Percentiles rank a stretch among this genome's conserved stretches.
These are phyloP conservation scores for Chelidonichthys spinosus DNA, from an alignment of 2,797 vertebrate genomes.

Conservation along the genomic window DNA sequence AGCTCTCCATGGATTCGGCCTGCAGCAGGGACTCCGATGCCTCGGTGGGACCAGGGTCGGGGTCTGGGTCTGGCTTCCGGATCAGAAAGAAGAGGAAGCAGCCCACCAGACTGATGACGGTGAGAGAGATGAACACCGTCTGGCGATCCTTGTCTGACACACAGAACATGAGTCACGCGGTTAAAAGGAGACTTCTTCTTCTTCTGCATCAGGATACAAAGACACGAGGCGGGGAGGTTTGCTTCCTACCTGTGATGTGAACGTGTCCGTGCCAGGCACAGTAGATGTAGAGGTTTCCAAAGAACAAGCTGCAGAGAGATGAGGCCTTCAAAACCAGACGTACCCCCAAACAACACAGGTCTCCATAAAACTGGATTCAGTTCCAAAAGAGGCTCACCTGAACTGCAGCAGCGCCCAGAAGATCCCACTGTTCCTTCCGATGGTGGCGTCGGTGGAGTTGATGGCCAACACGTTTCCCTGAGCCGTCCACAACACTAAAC, in stretches of 20 bases:
- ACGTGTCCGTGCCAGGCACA: constrained; percentile 94
- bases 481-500: constrained; percentile 94
- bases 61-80: constrained; percentile 86
- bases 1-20: constrained; percentile 60
- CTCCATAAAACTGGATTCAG: background rate
- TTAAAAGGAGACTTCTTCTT: constrained; percentile 6
- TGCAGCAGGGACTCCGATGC: constrained; percentile 68
- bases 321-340: background rate
- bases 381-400: constrained; percentile 81
- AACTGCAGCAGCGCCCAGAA: constrained; percentile 98
- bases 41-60: constrained; percentile 59
- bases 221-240: background rate
- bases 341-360: background rate
- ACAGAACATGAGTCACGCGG: constrained; percentile 35
- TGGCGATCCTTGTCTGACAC: constrained; percentile 91
- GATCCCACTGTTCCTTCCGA: constrained; percentile 96
- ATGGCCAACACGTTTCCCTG: constrained; percentile 95
- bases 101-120: constrained; percentile 96
- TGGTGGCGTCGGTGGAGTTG: constrained; percentile 92
- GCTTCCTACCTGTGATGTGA: constrained; percentile 88
- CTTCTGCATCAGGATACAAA: no score
- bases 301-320: constrained; percentile 89
- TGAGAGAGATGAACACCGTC: constrained; percentile 96
- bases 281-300: constrained; percentile 97
- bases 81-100: constrained; percentile 98